Base-by-base conservation (phyloP, 2,888 invertebrate genomes). In the Cetonia aurata region DNA sequence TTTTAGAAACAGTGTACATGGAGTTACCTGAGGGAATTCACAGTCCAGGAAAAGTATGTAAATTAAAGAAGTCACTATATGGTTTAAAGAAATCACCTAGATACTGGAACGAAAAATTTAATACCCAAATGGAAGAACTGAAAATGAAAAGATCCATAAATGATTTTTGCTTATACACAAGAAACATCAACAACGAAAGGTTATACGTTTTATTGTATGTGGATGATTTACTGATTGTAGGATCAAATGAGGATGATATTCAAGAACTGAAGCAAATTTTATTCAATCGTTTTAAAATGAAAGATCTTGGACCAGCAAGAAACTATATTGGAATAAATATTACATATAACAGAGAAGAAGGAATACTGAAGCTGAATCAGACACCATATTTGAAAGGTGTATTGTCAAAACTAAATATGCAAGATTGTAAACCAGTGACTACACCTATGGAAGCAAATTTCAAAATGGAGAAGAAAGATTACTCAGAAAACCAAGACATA, bases 361-460 rank as follows among this genome's bases (percentile, higher is more conserved):
- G 17, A 25, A 13, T 2, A 17, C 55, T 55, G 13, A 44, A 8
- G n/a, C 15, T 67, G 31, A 46, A 67, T 25, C 56, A 67, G 13
- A 42, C 8, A 13, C 13, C 15, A 19, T 67, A 67, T 25, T 46
- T 67, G 25, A 46, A 67, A 67, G 48, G 37, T 59, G 31, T 17
- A n/a, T n/a, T n/a, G n/a, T n/a, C n/a, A n/a, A n/a, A n/a, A n/a
- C n/a, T n/a, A n/a, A 57, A 59, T 42, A 69, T 69, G 69, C 48
- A 17, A 59, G 37, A 57, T 17, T 59, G 59, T 13, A 59, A 67
- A n/a, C 56, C 67, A n/a, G n/a, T n/a, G n/a, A n/a, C n/a, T n/a
- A 67, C 67, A 10, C 67, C 67, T 13, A 55, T 67, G 3, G 67
- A 67, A n/a, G n/a, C 44, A n/a, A 42, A 42, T 6, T 67, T 67